Evolutionary conservation across 2,113 vertebrate species (phyloP).

Genomic region (Lepus americanus): DNA sequence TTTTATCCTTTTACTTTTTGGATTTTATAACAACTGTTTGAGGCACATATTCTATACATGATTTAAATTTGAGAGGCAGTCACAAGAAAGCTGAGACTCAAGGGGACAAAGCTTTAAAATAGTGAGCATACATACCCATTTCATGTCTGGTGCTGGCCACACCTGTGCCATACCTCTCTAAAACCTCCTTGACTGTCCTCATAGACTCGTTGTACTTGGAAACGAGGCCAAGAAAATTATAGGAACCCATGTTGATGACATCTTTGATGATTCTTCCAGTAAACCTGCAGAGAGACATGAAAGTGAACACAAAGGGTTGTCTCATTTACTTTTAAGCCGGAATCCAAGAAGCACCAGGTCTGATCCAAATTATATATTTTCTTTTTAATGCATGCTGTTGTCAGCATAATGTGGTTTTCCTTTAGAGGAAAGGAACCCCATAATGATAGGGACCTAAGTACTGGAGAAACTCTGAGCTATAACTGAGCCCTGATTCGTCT

Average conservation of each 20-base stretch:
- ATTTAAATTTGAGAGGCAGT: not conserved
- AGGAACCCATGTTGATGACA: constrained; percentile 97
- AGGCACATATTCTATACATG: not conserved
- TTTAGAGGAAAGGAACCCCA: not conserved
- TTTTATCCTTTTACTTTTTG: not conserved
- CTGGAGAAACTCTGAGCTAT: not conserved
- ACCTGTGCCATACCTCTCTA: constrained; percentile 90
- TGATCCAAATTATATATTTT: not conserved
- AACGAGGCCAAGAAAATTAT: constrained; percentile 97
- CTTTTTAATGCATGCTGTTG: not conserved
- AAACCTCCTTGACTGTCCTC: constrained; percentile 89
- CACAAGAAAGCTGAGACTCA: not conserved
- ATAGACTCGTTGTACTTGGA: constrained; percentile 91
- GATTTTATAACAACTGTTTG: not conserved
- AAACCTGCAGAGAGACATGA: constrained; percentile 88
- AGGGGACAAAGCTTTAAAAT: not conserved
- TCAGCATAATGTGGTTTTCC: not conserved
- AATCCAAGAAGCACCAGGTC: not conserved
- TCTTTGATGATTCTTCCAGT: constrained; percentile 93
- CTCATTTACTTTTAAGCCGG: not conserved
- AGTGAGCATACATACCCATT: constrained; percentile 90
- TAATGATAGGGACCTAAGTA: not conserved
- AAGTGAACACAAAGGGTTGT: not conserved
- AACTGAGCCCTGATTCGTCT: not conserved
- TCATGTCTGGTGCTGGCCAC: constrained; percentile 94